Evolutionary conservation across 2,113 vertebrate species (phyloP).

Genomic region (Hucho hucho): DNA sequence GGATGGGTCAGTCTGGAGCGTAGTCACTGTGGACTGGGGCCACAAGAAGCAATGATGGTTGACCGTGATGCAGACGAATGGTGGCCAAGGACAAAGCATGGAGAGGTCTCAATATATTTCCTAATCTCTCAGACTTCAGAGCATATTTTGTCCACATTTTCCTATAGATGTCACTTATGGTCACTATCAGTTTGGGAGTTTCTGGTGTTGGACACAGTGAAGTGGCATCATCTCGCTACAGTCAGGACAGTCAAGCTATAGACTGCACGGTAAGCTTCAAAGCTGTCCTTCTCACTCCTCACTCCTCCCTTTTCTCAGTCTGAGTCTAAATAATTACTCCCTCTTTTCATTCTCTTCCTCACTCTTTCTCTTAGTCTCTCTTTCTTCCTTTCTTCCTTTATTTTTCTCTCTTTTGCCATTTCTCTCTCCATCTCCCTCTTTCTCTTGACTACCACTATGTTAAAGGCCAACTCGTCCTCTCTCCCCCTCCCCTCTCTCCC

Average conservation of each 20-base stretch:
- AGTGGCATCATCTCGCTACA: not conserved
- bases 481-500: slow-evolving; percentile 6
- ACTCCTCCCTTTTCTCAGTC: too few species aligned
- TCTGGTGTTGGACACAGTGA: slow-evolving; percentile 16
- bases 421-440: not conserved
- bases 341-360: not conserved
- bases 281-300: slow-evolving; percentile 11
- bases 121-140: too few species aligned
- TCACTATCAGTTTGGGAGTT: too few species aligned
- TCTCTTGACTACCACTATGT: not conserved
- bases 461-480: not conserved
- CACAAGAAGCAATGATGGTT: not conserved
- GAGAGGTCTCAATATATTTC: too few species aligned
- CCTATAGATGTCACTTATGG: too few species aligned
- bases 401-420: not conserved
- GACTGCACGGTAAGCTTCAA: slow-evolving; percentile 19
- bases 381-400: slow-evolving; percentile 2
- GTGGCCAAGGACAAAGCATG: not conserved
- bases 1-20: not conserved
- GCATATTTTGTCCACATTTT: too few species aligned
- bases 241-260: not conserved
- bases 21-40: not conserved
- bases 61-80: not conserved
- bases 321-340: not conserved
- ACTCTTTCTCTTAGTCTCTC: slow-evolving; percentile 1